Base-by-base conservation (phyloP, 92 coral and sea anemone genomes). In the Porites lobata region DNA sequence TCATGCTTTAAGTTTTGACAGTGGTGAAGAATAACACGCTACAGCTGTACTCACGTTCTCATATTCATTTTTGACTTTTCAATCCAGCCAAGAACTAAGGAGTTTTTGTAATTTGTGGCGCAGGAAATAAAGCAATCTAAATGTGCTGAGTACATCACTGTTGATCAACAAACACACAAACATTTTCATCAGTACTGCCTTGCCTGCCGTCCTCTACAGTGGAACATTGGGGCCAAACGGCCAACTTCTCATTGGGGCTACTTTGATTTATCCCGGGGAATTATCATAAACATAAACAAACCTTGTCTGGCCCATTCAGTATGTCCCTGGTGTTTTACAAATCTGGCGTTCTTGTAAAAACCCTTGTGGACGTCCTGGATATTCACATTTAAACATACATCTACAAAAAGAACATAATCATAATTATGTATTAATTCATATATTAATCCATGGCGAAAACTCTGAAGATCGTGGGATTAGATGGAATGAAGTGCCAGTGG, bases 241-340 rank as follows among this genome's bases (percentile, higher is more conserved):
- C 4, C 0, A 38, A 4, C 47, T 3, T 38, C 5, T 38, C 4
- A 4, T 38, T 4, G 47, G 47, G 47, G 6, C 47, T 38, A 4
- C 47, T 38, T 38, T 38, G 47, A 38, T 38, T 38, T 38, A 4
- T 38, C 6, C 7, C 47, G 47, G 6, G 47, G 47, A 38, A 38
- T 38, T 38, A 38, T 4, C 32, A 2, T 29, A 29, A 24, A 19
- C 13, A 20, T 66, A 7, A 56, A 20, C 72, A 47, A 50, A 96
- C 99, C 96, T 92, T 97, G 99, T 86, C 99, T 89, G 3, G 98
- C 96, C 99, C 99, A 97, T 71, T 97, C 99, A 19, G 98, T 85
- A 82, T 97, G 99, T 8, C 99, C 99, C 58, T 95, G 94, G 67
- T 97, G 99, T 63, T 92, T 92, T 9, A 96, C 98, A 73, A 90